Conservation (phyloP, 2,113 vertebrate genomes). For the Eurystomus gularis region DNA sequence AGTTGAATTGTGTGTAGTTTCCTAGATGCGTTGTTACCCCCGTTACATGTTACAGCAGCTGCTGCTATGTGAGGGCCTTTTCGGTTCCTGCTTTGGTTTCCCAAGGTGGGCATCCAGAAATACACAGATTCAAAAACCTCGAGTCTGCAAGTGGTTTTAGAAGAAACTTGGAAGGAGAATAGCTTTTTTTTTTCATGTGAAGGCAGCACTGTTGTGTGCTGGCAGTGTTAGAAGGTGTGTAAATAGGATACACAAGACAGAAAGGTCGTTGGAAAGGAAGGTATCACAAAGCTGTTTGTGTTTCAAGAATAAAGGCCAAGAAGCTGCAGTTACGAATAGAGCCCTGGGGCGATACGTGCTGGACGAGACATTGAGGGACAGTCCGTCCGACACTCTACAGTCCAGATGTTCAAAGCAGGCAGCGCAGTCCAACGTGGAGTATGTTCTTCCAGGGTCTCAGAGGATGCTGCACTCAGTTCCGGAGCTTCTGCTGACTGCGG, state of each 20-base stretch:
- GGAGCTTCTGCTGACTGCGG: not conserved
- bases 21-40: not conserved
- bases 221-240: not conserved
- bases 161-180: not conserved
- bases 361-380: not conserved
- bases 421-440: accelerated
- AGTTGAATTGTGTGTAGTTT: not conserved
- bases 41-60: not conserved
- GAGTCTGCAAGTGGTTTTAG: not conserved
- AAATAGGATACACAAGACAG: not conserved
- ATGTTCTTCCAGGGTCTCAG: not conserved
- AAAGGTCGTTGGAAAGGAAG: not conserved
- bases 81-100: not conserved
- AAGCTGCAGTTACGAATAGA: not conserved
- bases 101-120: not conserved
- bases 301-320: not conserved
- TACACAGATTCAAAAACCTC: not conserved
- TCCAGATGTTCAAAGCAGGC: not conserved
- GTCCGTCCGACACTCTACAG: accelerated
- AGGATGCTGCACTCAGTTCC: not conserved
- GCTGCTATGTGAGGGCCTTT: not conserved
- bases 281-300: not conserved
- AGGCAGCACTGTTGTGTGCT: not conserved
- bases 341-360: accelerated
- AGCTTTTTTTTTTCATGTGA: not conserved